phyloP scores from a whole-genome alignment of 35 echinoderm and acorn worm genomes.

The Eucidaris tribuloides region DNA sequence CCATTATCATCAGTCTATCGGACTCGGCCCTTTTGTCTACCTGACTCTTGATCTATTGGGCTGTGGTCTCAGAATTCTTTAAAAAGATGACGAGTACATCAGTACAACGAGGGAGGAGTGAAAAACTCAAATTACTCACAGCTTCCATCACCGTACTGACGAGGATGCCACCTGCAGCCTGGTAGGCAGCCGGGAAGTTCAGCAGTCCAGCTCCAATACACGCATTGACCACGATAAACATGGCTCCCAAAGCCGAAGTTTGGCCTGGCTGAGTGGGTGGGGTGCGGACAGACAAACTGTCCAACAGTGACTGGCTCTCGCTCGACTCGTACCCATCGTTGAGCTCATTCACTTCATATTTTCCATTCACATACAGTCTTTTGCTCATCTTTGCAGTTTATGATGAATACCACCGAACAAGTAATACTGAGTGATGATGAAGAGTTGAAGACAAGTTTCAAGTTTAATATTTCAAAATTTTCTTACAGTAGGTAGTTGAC shows the following conservation, averaged over 20 bases:
- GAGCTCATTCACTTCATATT: not conserved
- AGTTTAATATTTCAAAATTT: too few relatives aligned
- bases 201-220: slow-evolving; percentile 94
- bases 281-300: slow-evolving; percentile 23
- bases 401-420: too few relatives aligned
- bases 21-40: too few relatives aligned
- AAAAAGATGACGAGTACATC: not conserved
- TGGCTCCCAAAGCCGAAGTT: slow-evolving; percentile 63
- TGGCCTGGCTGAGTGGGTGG: slow-evolving; percentile 1
- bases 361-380: not conserved
- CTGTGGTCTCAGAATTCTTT: too few relatives aligned
- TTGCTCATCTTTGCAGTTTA: too few relatives aligned
- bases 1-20: not conserved
- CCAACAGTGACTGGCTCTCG: slow-evolving; percentile 30
- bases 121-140: slow-evolving; percentile 29
- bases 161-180: slow-evolving; percentile 66
- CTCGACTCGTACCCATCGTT: slow-evolving; percentile 17
- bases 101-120: not conserved
- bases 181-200: slow-evolving; percentile 86
- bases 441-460: too few relatives aligned
- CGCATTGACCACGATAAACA: slow-evolving; percentile 92
- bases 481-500: too few relatives aligned
- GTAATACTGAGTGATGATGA: too few relatives aligned
- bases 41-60: too few relatives aligned
- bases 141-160: slow-evolving; percentile 58